phyloP scores from a whole-genome alignment of 2,113 vertebrate species.

The Poeciliopsis occidentalis region DNA sequence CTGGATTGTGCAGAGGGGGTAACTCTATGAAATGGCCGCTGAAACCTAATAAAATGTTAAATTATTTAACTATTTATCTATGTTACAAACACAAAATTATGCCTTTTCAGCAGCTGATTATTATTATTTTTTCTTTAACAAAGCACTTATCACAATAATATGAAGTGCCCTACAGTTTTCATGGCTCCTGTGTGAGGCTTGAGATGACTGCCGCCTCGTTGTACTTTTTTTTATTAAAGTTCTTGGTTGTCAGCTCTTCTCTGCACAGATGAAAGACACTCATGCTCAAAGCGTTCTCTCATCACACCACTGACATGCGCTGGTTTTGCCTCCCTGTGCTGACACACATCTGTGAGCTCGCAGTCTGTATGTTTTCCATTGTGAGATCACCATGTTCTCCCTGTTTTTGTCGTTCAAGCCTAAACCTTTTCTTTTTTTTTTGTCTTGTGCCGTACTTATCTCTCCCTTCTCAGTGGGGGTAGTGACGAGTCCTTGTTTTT shows the following conservation, averaged over 20 bases:
- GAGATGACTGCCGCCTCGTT: slow-evolving; percentile 56
- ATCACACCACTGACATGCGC: slow-evolving; percentile 62
- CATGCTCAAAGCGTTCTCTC: slow-evolving; percentile 67
- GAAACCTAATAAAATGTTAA: background rate
- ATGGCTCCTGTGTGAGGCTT: slow-evolving; percentile 62
- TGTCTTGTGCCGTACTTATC: slow-evolving; percentile 49
- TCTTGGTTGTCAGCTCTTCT: slow-evolving; percentile 65
- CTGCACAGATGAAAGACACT: slow-evolving; percentile 69
- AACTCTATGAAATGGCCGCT: background rate
- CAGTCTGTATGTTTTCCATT: slow-evolving; percentile 53
- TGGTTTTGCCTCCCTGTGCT: slow-evolving; percentile 40
- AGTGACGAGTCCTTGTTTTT: slow-evolving; percentile 63
- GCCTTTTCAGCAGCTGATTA: background rate
- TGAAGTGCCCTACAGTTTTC: slow-evolving; percentile 34
- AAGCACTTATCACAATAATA: slow-evolving; percentile 46
- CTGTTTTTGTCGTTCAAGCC: slow-evolving; percentile 6
- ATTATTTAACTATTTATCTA: background rate
- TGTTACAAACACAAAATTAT: background rate
- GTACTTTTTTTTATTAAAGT: slow-evolving; percentile 56
- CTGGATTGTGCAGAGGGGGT: background rate
- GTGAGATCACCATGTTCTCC: slow-evolving; percentile 56
- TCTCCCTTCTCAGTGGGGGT: slow-evolving; percentile 8
- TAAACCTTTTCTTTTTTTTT: slow-evolving; percentile 57
- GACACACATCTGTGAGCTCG: slow-evolving; percentile 58
- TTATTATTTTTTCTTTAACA: slow-evolving; percentile 28